Conservation (phyloP, 2,888 invertebrate genomes). For the Drosophila fulvimacula region DNA sequence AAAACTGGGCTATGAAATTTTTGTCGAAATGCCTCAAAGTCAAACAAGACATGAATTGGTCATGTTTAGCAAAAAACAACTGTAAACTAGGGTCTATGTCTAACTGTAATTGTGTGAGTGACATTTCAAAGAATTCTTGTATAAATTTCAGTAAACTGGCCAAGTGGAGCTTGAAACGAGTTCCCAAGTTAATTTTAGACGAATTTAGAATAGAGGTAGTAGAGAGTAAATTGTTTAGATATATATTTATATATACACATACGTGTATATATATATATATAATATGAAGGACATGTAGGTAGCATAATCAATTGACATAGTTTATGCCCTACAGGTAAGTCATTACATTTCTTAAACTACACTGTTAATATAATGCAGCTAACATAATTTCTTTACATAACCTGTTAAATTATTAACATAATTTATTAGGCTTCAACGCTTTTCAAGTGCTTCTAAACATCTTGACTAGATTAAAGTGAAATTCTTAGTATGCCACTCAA, state of each 20-base stretch:
- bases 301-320: neutral
- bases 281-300: too few species aligned
- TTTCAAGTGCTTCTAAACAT: neutral
- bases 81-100: neutral
- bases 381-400: neutral
- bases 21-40: constrained; percentile 59
- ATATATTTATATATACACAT: neutral
- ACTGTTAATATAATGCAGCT: neutral
- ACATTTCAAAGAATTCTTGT: constrained; percentile 41
- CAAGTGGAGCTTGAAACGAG: constrained; percentile 34
- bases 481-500: neutral
- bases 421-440: neutral
- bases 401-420: neutral
- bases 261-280: neutral
- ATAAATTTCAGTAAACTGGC: constrained; percentile 7
- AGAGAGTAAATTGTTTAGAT: neutral
- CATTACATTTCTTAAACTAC: too few species aligned
- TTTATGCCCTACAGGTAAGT: neutral
- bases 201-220: neutral
- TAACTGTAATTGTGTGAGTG: neutral
- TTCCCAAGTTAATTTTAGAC: constrained; percentile 1
- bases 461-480: neutral
- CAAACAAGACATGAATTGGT: constrained; percentile 60
- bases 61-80: constrained; percentile 41
- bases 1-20: constrained; percentile 46